Conservation (phyloP, 2,113 vertebrate species). For the Columba janthina region DNA sequence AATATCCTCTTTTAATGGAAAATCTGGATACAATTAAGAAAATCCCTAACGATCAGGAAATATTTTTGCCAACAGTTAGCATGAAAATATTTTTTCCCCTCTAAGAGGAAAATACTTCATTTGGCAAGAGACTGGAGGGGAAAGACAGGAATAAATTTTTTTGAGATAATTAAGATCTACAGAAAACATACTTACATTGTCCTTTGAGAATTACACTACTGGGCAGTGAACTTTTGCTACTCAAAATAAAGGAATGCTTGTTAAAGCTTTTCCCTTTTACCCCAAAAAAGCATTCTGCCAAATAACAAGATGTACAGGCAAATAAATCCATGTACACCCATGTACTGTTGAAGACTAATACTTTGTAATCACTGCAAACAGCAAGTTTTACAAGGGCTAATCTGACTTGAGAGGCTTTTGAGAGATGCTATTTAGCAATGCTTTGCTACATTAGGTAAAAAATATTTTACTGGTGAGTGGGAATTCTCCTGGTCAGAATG, state of each 20-base stretch:
- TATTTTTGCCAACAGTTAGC: not conserved
- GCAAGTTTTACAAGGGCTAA: not conserved
- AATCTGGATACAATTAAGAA: not conserved
- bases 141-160: not conserved
- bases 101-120: not conserved
- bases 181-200: not conserved
- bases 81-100: not conserved
- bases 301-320: slow-evolving; percentile 5
- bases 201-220: not conserved
- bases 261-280: not conserved
- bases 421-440: not conserved
- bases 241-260: not conserved
- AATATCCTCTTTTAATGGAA: not conserved
- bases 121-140: not conserved
- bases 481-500: not conserved
- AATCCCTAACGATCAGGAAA: not conserved
- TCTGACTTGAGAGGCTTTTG: not conserved
- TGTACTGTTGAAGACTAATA: not conserved
- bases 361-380: not conserved
- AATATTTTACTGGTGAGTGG: not conserved
- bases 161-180: not conserved
- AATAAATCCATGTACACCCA: not conserved
- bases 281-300: not conserved
- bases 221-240: not conserved
- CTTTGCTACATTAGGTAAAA: not conserved